phyloP scores from a whole-genome alignment of 2,888 invertebrate species.

The Elysia crispata region DNA sequence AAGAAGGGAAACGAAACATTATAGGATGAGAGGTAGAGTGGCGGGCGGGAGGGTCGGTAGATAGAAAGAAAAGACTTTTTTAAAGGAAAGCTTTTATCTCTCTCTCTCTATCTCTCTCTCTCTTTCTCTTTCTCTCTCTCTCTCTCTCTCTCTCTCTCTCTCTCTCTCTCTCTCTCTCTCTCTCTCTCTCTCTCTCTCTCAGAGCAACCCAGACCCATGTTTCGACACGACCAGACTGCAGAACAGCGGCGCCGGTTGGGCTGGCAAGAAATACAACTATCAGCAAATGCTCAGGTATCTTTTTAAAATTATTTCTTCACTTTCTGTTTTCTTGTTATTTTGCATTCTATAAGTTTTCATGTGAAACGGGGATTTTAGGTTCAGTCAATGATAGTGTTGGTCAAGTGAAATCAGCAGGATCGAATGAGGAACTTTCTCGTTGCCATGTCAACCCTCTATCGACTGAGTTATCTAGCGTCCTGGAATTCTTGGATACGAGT shows the following conservation, averaged over 20 bases:
- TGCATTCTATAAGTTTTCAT: not conserved
- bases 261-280: conserved; percentile 59
- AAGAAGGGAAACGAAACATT: too few species aligned
- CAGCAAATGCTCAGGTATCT: conserved; percentile 55
- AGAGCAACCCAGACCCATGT: conserved; percentile 58
- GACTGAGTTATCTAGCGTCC: too few species aligned
- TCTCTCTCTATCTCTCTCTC: not conserved
- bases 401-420: too few species aligned
- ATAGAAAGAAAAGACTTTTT: too few species aligned
- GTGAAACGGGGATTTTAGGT: too few species aligned
- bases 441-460: too few species aligned
- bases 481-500: too few species aligned
- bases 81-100: not conserved
- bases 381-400: too few species aligned
- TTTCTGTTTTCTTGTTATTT: not conserved
- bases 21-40: too few species aligned
- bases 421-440: too few species aligned
- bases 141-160: conserved; percentile 26
- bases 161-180: conserved; percentile 19
- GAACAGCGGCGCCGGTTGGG: conserved; percentile 68
- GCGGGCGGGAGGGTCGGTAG: too few species aligned
- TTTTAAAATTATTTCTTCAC: not conserved
- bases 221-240: conserved; percentile 61
- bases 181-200: not conserved
- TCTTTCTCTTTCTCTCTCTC: conserved; percentile 7